Percentiles rank a stretch among this genome's conserved stretches.
Evolutionary conservation across 2,888 invertebrate species (phyloP).

Genomic region (Drosophila subsilvestris): DNA sequence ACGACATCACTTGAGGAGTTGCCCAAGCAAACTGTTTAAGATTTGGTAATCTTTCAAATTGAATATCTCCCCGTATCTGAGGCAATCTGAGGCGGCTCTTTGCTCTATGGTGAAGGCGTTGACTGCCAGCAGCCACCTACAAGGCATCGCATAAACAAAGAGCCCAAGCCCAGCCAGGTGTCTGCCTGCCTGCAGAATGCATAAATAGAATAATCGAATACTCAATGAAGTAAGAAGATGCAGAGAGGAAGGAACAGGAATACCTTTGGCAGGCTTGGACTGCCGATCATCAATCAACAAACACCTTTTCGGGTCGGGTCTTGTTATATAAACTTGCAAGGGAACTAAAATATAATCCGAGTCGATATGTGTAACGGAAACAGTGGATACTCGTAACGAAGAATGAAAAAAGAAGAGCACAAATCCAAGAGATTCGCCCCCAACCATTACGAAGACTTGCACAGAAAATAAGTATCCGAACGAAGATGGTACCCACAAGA

Average conservation of each 20-base stretch:
- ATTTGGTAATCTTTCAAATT: conserved; percentile 37
- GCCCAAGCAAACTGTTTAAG: conserved; percentile 39
- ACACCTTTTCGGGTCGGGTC: no score
- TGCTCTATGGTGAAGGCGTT: conserved; percentile 27
- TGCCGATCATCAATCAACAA: no score
- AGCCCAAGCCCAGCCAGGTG: conserved; percentile 25
- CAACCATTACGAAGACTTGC: neutral
- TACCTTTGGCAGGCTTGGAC: neutral
- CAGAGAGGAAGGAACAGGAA: neutral
- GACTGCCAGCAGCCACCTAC: conserved; percentile 41
- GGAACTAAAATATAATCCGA: no score
- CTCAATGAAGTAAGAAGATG: conserved; percentile 8
- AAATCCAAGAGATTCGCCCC: no score
- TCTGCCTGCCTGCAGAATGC: conserved; percentile 36
- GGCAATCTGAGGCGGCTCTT: neutral
- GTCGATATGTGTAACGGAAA: no score
- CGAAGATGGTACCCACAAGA: neutral
- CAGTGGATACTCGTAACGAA: no score
- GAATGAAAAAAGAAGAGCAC: no score
- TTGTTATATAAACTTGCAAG: no score
- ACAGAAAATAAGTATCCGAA: no score
- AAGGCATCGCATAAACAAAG: conserved; percentile 30
- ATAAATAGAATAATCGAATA: conserved; percentile 33
- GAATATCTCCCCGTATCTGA: conserved; percentile 22
- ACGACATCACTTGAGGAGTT: conserved; percentile 39